Base-by-base conservation (phyloP, 2,113 vertebrate species). In the Coturnix japonica region DNA sequence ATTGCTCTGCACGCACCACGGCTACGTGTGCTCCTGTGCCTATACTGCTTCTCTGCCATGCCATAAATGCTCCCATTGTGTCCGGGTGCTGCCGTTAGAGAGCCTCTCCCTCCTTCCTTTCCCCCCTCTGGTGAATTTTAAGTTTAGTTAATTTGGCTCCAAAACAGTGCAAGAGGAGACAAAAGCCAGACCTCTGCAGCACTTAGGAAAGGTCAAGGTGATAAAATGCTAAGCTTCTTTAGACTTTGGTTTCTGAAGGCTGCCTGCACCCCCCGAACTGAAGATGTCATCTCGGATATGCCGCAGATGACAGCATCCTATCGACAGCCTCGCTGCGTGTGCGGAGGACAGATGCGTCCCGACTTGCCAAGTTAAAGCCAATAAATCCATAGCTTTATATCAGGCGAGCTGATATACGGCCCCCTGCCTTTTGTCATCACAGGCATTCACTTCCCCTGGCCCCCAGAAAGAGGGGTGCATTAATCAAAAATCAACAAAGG, bases 401-500 rank as follows among this genome's bases (percentile, higher is more conserved):
- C 95, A 93, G 95, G 95, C 90, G 3, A 96, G 95, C 97, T 98
- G 98, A 98, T 98, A 98, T 97, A 97, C 95, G 74, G 95, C 96
- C 96, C 98, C 96, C 97, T 98, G 97, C 95, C 97, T 98, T 98
- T 98, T 98, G 97, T 98, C 97, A 97, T 98, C 95, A 94, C 95
- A 97, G 96, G 96, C 97, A 98, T 98, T 97, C 96, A 97, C 96
- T 97, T 96, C 94, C 91, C 97, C 71, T 59, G 66, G 96, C 95
- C 97, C 96, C 97, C 93, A 96, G 97, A 97, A 98, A 98, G 97
- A 97, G 97, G 97, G 94, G 97, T 91, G 91, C 97, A 97, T 98
- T 98, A 98, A 98, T 98, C 98, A 98, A 98, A 98, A 98, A 98
- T 98, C 98, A 97, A 98, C 98, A 98, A 98, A 97, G 97, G 97